These are phyloP conservation scores for Molorchus minor DNA, from an alignment of 2,888 invertebrate genomes.

Conservation along the genomic window DNA sequence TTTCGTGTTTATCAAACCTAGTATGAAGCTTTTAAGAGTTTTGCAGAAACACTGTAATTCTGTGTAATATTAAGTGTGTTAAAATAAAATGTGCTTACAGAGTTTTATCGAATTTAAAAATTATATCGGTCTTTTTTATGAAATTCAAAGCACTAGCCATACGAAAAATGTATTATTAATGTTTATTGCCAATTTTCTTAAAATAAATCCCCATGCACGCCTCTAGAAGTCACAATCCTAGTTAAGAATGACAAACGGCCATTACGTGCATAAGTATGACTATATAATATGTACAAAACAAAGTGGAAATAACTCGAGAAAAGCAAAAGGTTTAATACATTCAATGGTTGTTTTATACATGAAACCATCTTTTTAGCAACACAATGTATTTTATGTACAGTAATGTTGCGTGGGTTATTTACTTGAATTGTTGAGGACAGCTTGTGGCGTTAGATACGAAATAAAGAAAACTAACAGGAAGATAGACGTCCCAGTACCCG, in stretches of 20 bases:
- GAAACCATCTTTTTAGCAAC: constrained; percentile 9
- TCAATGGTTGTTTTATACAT: constrained; percentile 13
- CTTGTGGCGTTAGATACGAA: constrained; percentile 12
- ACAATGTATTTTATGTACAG: constrained; percentile 12
- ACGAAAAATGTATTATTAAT: not conserved
- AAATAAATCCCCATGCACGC: not conserved
- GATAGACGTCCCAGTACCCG: constrained; percentile 5
- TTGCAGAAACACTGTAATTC: too few species aligned
- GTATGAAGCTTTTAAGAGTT: too few species aligned
- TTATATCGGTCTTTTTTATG: not conserved
- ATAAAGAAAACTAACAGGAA: constrained; percentile 9
- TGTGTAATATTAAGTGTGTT: too few species aligned
- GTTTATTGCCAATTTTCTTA: not conserved
- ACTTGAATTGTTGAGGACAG: constrained; percentile 16
- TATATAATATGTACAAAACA: constrained; percentile 10
- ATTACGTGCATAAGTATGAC: not conserved
- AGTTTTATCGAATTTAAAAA: too few species aligned
- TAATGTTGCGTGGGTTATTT: constrained; percentile 18
- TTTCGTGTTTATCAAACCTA: too few species aligned
- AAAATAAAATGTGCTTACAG: too few species aligned
- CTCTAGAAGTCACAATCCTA: not conserved
- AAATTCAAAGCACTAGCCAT: not conserved
- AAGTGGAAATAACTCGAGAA: constrained; percentile 9
- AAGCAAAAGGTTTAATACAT: not conserved
- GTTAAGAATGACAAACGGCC: constrained; percentile 11